These are phyloP conservation scores for Premnoplex brunnescens DNA, from an alignment of 2,797 vertebrate genomes.

Conservation along the genomic window DNA sequence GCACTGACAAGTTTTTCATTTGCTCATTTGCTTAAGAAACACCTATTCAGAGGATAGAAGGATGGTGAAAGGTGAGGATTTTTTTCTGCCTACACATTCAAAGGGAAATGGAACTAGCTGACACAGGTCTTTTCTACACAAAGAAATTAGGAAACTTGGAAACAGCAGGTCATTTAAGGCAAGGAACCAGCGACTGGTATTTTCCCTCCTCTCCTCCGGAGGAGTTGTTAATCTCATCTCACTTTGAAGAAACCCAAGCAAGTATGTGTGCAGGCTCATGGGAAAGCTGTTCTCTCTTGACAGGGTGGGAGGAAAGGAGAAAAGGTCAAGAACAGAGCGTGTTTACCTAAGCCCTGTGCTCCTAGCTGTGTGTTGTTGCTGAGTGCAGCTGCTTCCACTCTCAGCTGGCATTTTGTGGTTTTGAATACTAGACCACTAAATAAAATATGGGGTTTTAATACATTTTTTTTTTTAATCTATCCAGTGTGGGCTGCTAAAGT, in stretches of 20 bases:
- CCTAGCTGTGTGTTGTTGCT: not conserved
- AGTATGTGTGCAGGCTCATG: constrained; percentile 32
- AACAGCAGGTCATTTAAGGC: constrained; percentile 39
- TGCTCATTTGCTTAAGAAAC: not conserved
- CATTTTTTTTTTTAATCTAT: not conserved
- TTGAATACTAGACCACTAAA: constrained; percentile 30
- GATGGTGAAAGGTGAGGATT: not conserved
- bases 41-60: not conserved
- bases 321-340: constrained; percentile 51
- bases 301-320: constrained; percentile 51
- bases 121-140: not conserved
- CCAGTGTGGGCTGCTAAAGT: constrained; percentile 43
- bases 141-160: constrained; percentile 10
- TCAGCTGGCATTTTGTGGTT: constrained; percentile 50
- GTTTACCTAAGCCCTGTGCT: constrained; percentile 54
- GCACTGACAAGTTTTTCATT: not conserved
- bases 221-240: not conserved
- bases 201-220: not conserved
- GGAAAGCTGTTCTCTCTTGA: constrained; percentile 39
- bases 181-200: not conserved
- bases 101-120: not conserved
- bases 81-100: not conserved
- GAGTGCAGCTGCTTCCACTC: constrained; percentile 53
- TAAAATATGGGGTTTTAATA: constrained; percentile 25
- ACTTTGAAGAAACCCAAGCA: constrained; percentile 18